Evolutionary conservation across 2,888 invertebrate genomes (phyloP).

Genomic region (Peribatodes rhomboidaria): DNA sequence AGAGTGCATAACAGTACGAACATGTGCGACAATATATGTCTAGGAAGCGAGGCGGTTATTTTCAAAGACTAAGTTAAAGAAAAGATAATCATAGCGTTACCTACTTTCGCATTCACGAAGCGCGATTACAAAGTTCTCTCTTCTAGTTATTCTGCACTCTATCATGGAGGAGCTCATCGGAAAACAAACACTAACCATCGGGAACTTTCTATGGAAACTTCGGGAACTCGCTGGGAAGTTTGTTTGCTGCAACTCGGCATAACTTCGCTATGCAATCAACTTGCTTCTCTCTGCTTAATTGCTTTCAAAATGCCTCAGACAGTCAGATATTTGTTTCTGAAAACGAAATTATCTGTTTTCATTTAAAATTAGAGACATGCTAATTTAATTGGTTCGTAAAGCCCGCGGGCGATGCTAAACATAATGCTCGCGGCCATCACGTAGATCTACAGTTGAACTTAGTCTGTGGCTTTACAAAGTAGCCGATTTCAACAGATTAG

Average conservation of each 20-base stretch:
- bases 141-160: constrained; percentile 5
- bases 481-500: too few relatives aligned
- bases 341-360: neutral
- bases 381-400: neutral
- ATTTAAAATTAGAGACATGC: neutral
- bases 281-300: constrained; percentile 26
- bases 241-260: constrained; percentile 16
- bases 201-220: constrained; percentile 8
- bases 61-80: too few relatives aligned
- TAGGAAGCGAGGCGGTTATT: too few relatives aligned
- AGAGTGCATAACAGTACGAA: too few relatives aligned
- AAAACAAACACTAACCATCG: constrained; percentile 18
- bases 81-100: too few relatives aligned
- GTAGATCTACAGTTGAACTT: too few relatives aligned
- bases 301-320: constrained; percentile 22
- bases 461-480: too few relatives aligned
- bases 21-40: too few relatives aligned
- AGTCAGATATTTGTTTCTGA: constrained; percentile 6
- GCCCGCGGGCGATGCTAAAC: too few relatives aligned
- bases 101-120: neutral
- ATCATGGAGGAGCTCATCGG: constrained; percentile 22
- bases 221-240: constrained; percentile 7
- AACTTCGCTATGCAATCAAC: constrained; percentile 32
- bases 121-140: constrained; percentile 1
- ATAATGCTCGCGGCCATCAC: too few relatives aligned